These are phyloP conservation scores for Lophotriccus pileatus DNA, from an alignment of 2,797 vertebrate genomes.

Conservation along the genomic window DNA sequence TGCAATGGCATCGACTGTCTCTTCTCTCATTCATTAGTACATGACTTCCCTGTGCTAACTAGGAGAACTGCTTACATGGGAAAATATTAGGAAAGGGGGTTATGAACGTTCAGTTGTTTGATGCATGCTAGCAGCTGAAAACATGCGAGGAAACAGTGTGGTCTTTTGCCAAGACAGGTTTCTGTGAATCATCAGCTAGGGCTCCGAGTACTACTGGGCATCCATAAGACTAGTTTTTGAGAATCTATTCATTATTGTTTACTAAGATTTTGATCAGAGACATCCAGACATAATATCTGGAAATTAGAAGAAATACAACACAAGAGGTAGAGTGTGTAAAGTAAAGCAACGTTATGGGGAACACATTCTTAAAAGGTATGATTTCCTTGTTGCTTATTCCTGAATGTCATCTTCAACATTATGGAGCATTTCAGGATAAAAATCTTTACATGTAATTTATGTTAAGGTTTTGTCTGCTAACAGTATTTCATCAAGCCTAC, in stretches of 20 bases:
- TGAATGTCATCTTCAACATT: background rate
- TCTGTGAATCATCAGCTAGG: background rate
- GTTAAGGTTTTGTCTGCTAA: background rate
- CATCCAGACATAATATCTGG: background rate
- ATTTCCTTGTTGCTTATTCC: background rate
- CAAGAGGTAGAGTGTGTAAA: background rate
- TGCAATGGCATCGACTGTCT: background rate
- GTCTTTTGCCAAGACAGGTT: background rate
- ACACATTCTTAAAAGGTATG: background rate
- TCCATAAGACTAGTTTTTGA: background rate
- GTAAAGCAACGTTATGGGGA: background rate
- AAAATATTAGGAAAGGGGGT: conserved; percentile 24
- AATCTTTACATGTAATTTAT: conserved; percentile 27
- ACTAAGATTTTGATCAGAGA: background rate
- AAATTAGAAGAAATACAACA: background rate
- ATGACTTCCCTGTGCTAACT: background rate
- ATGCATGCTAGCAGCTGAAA: background rate
- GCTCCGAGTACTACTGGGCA: background rate
- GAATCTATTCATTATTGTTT: background rate
- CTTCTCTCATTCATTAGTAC: background rate
- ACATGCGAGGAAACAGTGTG: background rate
- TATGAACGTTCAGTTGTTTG: background rate
- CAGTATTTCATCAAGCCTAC: background rate
- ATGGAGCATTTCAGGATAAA: conserved; percentile 5
- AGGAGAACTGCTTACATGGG: background rate